Base-by-base conservation (phyloP, 2,888 invertebrate species). In the Gastracanthus pulcherrimus region DNA sequence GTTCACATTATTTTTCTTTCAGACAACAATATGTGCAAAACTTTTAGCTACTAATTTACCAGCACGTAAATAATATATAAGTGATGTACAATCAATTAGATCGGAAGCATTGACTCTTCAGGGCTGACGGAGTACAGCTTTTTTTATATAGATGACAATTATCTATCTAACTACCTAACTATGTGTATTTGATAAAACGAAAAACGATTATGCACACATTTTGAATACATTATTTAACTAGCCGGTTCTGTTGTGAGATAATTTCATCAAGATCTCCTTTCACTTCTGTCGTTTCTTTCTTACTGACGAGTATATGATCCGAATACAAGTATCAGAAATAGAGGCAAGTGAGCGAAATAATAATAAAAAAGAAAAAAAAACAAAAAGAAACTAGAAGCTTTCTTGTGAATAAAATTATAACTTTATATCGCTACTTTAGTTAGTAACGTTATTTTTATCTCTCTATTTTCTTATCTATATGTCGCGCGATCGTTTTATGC, bases 381-480 rank as follows among this genome's bases (percentile, higher is more conserved):
- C 38, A 60, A 48, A 76, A 36, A 62, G 11, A 60, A 76, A 45
- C 9, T 2, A 51, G 31, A 74, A 48, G 26, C 13, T 71, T 34
- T 60, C n/a, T 13, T 19, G 19, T n/a, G 16, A 74, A 62, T 34
- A 75, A 36, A 34, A 69, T 70, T 80, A 41, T 48, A 19, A 41
- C 26, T 55, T 19, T 48, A 66, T 31, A 76, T 55, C 16, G 13
- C 55, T 72, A 31, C 7, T 51, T 55, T 69, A 6, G n/a, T 58
- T 55, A 71, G 45, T 41, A 80, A 82, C 82, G 82, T 74, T 83
- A 83, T 83, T 83, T 83, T 80, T 81, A 83, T 83, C 83, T 81
- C 83, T 83, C 83, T 76, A 75, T 74, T 82, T 76, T 80, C 80
- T 82, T 77, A 79, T 81, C 41, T 76, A 38, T 62, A 51, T 38